Evolutionary conservation across 2,797 vertebrate genomes (phyloP).

Genomic region (Delichon dasypus): DNA sequence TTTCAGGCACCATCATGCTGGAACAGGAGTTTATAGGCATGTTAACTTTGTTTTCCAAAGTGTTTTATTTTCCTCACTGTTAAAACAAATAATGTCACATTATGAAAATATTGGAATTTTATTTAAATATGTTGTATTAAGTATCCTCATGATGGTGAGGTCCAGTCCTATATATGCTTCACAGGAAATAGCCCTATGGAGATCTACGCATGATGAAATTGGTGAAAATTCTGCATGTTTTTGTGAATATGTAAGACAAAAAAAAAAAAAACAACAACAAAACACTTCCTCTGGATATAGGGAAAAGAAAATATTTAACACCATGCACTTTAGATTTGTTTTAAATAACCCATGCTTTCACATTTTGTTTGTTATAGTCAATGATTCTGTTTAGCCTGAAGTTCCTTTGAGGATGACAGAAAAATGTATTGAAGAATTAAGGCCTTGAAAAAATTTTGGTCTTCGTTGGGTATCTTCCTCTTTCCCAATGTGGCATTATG

Average conservation of each 20-base stretch:
- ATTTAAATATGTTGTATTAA: background rate
- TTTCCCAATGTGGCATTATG: background rate
- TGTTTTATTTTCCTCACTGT: background rate
- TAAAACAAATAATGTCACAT: background rate
- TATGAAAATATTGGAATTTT: background rate
- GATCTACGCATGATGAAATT: background rate
- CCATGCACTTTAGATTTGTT: background rate
- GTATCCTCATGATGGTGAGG: background rate
- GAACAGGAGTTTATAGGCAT: background rate
- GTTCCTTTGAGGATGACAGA: background rate
- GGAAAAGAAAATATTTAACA: background rate
- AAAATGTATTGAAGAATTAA: background rate
- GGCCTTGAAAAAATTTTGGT: background rate
- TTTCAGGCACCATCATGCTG: background rate
- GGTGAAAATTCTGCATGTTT: background rate
- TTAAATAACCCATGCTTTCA: background rate
- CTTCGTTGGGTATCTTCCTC: background rate
- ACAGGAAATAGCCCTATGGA: background rate
- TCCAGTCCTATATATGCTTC: background rate
- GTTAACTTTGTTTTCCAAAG: background rate
- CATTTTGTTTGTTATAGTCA: background rate
- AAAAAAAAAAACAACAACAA: fast-evolving
- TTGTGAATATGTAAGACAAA: background rate
- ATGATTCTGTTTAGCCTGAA: background rate
- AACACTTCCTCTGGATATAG: background rate